Percentiles rank a stretch among this genome's conserved stretches.
Conservation (phyloP, 2,888 invertebrate genomes). For the Thalpophila matura region DNA sequence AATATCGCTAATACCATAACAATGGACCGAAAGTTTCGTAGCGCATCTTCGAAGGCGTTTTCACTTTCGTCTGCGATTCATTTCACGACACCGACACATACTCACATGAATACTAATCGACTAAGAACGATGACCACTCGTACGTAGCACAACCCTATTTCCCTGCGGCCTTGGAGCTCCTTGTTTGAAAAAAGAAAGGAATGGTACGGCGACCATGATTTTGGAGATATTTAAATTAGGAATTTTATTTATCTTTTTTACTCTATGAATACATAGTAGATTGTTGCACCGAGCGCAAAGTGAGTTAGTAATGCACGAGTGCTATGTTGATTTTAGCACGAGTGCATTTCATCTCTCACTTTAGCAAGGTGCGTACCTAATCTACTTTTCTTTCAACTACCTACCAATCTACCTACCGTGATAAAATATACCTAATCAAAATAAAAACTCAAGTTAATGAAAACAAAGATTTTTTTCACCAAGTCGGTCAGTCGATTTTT, state of each 20-base stretch:
- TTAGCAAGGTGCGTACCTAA: no score
- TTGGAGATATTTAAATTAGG: neutral
- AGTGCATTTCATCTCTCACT: no score
- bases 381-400: no score
- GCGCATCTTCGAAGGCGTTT: conserved; percentile 67
- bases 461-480: no score
- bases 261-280: no score
- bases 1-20: conserved; percentile 54
- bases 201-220: neutral
- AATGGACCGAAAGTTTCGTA: conserved; percentile 73
- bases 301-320: no score
- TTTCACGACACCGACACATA: conserved; percentile 71
- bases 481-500: no score
- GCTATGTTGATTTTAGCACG: no score
- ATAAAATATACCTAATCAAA: no score
- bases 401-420: no score
- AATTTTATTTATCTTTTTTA: neutral
- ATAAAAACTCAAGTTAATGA: no score
- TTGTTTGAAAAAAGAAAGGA: conserved; percentile 48
- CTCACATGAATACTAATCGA: conserved; percentile 71
- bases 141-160: conserved; percentile 45
- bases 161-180: conserved; percentile 64
- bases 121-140: conserved; percentile 43
- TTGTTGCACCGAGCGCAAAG: no score
- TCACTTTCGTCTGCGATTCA: conserved; percentile 80